A percentile compares a stretch with the other conserved stretches of the same genome.
These are phyloP conservation scores for Lucilia sericata DNA, from an alignment of 1,140 invertebrate genomes.

Conservation along the genomic window DNA sequence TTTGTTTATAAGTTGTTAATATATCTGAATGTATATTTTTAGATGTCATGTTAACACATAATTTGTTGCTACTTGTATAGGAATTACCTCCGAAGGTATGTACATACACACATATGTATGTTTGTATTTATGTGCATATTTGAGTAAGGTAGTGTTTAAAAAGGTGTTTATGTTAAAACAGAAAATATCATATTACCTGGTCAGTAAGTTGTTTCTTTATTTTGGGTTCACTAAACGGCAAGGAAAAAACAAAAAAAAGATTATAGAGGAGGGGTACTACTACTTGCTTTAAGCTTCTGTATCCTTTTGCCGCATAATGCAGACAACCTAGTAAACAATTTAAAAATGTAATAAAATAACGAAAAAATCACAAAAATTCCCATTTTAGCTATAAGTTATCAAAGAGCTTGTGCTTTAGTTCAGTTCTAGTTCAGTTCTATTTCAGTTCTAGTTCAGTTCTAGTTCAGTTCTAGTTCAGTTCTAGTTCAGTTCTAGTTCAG, in stretches of 20 bases:
- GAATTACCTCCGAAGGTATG: background rate
- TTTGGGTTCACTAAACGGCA: background rate
- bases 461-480: no score
- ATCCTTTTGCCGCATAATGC: background rate
- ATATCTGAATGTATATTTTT: background rate
- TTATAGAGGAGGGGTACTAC: background rate
- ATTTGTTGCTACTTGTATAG: slow-evolving; percentile 30
- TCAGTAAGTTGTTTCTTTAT: background rate
- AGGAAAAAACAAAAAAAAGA: background rate
- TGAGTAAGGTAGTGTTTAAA: slow-evolving; percentile 34
- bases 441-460: no score
- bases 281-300: slow-evolving; percentile 30
- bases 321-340: background rate
- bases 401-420: no score
- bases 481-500: no score
- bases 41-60: slow-evolving; percentile 42
- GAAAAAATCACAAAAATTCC: no score
- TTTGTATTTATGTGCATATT: no score
- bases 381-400: no score
- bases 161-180: slow-evolving; percentile 33
- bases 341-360: background rate
- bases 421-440: no score
- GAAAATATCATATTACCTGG: slow-evolving; percentile 36
- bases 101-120: no score
- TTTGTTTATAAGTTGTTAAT: background rate